Evolutionary conservation across 2,113 vertebrate genomes (phyloP).

Genomic region (Donacobius atricapilla): DNA sequence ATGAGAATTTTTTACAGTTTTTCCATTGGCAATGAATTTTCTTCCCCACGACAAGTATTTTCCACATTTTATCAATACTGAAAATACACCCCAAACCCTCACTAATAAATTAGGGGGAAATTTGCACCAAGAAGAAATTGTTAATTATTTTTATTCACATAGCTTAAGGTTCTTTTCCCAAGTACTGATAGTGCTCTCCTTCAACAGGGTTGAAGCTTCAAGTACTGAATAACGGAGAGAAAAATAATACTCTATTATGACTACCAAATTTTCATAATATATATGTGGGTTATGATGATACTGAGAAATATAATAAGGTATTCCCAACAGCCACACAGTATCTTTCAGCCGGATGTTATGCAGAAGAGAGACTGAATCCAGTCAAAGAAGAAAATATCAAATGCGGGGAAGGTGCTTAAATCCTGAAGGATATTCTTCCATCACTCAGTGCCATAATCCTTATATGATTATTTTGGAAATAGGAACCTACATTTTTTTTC

Average conservation of each 20-base stretch:
- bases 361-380: background rate
- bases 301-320: background rate
- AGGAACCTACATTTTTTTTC: background rate
- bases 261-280: background rate
- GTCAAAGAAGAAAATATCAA: background rate
- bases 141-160: background rate
- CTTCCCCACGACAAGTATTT: background rate
- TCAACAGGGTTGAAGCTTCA: background rate
- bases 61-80: background rate
- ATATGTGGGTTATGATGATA: background rate
- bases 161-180: background rate
- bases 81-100: background rate
- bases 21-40: slow-evolving; percentile 15
- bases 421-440: background rate
- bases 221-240: background rate
- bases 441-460: background rate
- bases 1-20: slow-evolving; percentile 1
- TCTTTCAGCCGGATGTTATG: background rate
- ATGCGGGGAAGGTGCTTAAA: background rate
- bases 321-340: background rate
- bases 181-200: background rate
- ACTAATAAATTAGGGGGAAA: background rate
- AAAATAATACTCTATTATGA: background rate
- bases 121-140: background rate
- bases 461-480: background rate